Evolutionary conservation across 2,113 vertebrate genomes (phyloP).

Genomic region (Climacteris rufus): DNA sequence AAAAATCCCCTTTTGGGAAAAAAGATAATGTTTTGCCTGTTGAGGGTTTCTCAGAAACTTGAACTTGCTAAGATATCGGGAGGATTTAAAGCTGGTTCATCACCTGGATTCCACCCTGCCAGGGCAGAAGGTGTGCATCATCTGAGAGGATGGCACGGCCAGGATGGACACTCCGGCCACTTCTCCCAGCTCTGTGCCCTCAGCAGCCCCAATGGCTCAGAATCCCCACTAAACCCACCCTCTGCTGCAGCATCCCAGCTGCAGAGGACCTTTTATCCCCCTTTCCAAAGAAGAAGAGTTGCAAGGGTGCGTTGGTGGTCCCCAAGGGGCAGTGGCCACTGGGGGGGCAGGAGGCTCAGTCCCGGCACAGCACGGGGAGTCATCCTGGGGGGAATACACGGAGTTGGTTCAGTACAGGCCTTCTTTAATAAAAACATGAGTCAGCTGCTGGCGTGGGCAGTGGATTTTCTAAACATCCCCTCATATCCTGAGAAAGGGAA

Average conservation of each 20-base stretch:
- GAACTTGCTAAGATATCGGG: not conserved
- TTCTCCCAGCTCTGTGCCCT: not conserved
- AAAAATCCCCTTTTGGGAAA: not conserved
- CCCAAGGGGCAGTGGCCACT: not conserved
- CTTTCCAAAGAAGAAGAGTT: not conserved
- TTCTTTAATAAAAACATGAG: constrained; percentile 73
- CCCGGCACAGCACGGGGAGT: not conserved
- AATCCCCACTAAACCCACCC: not conserved
- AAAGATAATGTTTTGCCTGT: not conserved
- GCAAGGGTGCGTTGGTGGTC: not conserved
- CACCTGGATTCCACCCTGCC: not conserved
- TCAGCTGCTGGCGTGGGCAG: constrained; percentile 76
- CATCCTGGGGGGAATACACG: not conserved
- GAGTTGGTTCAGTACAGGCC: constrained; percentile 14
- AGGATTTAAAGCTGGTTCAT: not conserved
- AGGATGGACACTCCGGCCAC: not conserved
- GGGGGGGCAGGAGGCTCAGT: not conserved
- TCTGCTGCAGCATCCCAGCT: not conserved
- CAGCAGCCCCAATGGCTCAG: rapidly evolving
- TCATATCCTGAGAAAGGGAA: constrained; percentile 77
- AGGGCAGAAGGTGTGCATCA: not conserved
- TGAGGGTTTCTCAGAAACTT: not conserved
- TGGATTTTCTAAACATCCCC: constrained; percentile 76
- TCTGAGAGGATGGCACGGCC: rapidly evolving
- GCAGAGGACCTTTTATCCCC: not conserved